Evolutionary conservation across 2,113 vertebrate species (phyloP).

Genomic region (Eudyptes chrysolophus): DNA sequence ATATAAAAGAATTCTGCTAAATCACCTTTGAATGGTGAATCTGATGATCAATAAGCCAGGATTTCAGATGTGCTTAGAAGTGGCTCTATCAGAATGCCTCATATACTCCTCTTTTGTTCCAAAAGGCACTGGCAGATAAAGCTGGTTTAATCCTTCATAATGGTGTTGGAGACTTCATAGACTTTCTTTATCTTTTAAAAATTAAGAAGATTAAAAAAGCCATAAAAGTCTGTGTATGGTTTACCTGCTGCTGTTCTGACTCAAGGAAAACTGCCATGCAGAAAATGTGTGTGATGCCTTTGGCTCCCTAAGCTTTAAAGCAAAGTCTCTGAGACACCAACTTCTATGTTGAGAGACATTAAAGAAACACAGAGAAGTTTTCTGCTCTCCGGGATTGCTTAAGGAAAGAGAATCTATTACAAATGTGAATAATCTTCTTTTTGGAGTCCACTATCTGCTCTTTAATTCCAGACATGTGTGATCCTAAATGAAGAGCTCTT

Average conservation of each 20-base stretch:
- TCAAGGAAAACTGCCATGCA: not conserved
- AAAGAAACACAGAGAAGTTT: not conserved
- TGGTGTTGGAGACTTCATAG: not conserved
- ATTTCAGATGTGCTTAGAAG: not conserved
- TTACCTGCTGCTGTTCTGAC: not conserved
- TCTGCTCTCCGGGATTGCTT: not conserved
- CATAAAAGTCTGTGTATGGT: not conserved
- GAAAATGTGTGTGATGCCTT: not conserved
- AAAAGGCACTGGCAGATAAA: not conserved
- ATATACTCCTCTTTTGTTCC: not conserved
- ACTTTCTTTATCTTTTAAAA: not conserved
- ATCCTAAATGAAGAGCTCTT: not conserved
- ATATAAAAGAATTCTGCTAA: not conserved
- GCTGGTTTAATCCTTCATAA: not conserved
- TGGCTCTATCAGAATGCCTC: not conserved
- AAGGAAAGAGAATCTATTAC: not conserved
- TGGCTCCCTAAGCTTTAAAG: not conserved
- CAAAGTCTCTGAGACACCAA: not conserved
- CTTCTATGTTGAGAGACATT: not conserved
- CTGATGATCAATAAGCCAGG: not conserved
- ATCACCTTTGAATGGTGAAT: not conserved
- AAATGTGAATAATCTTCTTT: not conserved
- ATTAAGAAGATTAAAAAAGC: not conserved
- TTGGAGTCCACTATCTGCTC: not conserved
- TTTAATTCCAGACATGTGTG: not conserved